phyloP scores from a whole-genome alignment of 2,888 invertebrate genomes.

The Tetragonula carbonaria region DNA sequence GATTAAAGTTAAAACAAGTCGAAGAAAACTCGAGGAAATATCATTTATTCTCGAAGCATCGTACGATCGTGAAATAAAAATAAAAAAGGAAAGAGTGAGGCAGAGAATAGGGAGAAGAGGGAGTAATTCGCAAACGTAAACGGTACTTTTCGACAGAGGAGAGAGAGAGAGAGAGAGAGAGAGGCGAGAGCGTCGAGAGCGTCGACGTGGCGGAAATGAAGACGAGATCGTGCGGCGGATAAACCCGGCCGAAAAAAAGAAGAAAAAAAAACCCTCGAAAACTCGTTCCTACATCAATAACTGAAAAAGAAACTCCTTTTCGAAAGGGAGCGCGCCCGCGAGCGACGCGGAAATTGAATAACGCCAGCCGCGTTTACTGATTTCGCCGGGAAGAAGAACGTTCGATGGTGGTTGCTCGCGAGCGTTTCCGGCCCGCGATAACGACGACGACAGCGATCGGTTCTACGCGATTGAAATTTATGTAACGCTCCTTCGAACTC shows the following conservation, averaged over 20 bases:
- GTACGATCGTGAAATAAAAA: background rate
- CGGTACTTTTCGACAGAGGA: slow-evolving; percentile 1
- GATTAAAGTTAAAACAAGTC: background rate
- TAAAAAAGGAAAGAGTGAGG: background rate
- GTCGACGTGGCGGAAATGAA: slow-evolving; percentile 68
- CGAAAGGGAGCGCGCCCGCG: slow-evolving; percentile 38
- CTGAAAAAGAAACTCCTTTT: slow-evolving; percentile 56
- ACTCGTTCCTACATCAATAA: slow-evolving; percentile 61
- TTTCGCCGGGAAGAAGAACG: slow-evolving; percentile 51
- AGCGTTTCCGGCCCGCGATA: slow-evolving; percentile 51
- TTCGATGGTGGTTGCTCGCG: slow-evolving; percentile 39
- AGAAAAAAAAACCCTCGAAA: slow-evolving; percentile 54
- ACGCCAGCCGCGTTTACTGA: slow-evolving; percentile 64
- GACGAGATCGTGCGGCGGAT: slow-evolving; percentile 66
- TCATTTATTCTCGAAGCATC: background rate
- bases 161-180: background rate
- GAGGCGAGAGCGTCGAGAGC: background rate
- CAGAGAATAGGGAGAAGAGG: background rate
- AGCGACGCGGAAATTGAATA: slow-evolving; percentile 70
- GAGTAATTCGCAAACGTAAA: slow-evolving; percentile 50
- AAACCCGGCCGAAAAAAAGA: slow-evolving; percentile 32
- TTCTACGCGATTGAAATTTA: slow-evolving; percentile 58
- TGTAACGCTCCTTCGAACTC: background rate
- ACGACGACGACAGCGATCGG: slow-evolving; percentile 55
- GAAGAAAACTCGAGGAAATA: background rate